These are phyloP conservation scores for Mustela nigripes DNA, from an alignment of 2,113 vertebrate species.

Conservation along the genomic window DNA sequence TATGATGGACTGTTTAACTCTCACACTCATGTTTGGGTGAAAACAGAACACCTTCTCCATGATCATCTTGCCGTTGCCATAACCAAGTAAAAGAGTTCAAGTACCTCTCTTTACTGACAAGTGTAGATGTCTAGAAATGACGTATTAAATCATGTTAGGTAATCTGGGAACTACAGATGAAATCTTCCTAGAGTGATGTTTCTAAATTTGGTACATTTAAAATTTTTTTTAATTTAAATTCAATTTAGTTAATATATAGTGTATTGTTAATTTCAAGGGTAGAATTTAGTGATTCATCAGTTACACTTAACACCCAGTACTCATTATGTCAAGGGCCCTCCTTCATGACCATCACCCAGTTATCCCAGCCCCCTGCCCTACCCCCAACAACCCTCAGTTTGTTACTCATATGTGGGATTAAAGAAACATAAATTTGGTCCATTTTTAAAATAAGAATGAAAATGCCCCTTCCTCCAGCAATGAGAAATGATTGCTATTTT, in stretches of 20 bases:
- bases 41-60: not conserved
- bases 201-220: not conserved
- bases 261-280: not conserved
- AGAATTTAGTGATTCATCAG: not conserved
- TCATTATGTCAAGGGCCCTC: not conserved
- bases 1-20: not conserved
- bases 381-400: not conserved
- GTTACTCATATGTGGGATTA: not conserved
- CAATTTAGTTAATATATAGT: not conserved
- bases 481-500: not conserved
- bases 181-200: not conserved
- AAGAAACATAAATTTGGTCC: not conserved
- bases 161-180: not conserved
- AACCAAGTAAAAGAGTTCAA: not conserved
- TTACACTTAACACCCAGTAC: not conserved
- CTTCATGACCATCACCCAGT: not conserved
- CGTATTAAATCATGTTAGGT: conserved; percentile 7
- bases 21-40: not conserved
- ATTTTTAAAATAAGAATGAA: not conserved
- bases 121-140: not conserved
- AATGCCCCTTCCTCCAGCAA: not conserved
- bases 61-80: not conserved
- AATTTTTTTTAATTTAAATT: not conserved
- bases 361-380: not conserved
- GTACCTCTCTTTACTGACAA: not conserved